Evolutionary conservation across 2,888 invertebrate genomes (phyloP).

Genomic region (Acrobasis suavella): DNA sequence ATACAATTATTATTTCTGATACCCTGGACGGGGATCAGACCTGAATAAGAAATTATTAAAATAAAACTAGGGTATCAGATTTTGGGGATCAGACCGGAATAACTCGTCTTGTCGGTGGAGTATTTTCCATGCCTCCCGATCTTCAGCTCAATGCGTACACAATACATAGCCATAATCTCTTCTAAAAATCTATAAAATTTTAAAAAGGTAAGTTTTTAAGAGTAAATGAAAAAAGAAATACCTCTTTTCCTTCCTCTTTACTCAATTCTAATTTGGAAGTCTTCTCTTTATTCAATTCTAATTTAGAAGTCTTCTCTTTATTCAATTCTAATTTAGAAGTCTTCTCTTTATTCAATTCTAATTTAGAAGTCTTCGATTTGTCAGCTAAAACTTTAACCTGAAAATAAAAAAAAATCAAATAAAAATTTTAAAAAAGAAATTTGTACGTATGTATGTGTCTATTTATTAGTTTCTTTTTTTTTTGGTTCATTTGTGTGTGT

Average conservation of each 20-base stretch:
- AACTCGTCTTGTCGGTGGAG: too few species aligned
- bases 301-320: conserved; percentile 1
- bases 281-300: conserved; percentile 22
- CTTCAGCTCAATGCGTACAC: too few species aligned
- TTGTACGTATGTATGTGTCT: too few species aligned
- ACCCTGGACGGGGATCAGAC: too few species aligned
- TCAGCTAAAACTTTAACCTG: conserved; percentile 28
- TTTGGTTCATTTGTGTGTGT: too few species aligned
- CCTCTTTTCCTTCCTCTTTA: conserved; percentile 34
- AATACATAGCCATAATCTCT: too few species aligned
- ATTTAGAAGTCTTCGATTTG: conserved; percentile 18
- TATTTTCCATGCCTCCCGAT: too few species aligned
- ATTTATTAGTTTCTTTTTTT: too few species aligned
- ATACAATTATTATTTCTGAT: too few species aligned
- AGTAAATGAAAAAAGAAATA: conserved; percentile 17
- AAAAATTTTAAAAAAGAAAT: not conserved
- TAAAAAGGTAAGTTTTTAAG: not conserved
- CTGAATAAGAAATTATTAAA: too few species aligned
- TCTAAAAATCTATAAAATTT: not conserved
- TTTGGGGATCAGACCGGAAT: too few species aligned
- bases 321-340: conserved; percentile 12
- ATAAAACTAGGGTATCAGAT: too few species aligned
- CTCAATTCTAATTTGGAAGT: conserved; percentile 12
- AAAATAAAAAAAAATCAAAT: conserved; percentile 8
- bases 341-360: conserved; percentile 11